Evolutionary conservation across 2,113 vertebrate species (phyloP).

Genomic region (Octodon degus): DNA sequence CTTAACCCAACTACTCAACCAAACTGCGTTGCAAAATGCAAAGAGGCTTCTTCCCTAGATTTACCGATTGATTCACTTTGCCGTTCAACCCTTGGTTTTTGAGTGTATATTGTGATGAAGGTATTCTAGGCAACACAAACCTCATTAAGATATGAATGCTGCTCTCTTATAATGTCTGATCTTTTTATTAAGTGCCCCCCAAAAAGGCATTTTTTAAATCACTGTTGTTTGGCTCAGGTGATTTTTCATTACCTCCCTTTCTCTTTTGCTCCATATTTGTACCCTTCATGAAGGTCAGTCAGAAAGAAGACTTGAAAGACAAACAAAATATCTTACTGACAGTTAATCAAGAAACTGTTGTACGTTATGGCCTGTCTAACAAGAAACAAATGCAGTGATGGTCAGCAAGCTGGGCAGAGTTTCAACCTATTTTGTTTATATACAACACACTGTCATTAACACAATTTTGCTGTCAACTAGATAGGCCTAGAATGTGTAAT

Average conservation of each 20-base stretch:
- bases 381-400: background rate
- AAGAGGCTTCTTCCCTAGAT: background rate
- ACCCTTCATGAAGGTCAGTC: background rate
- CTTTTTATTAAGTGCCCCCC: background rate
- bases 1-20: background rate
- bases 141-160: background rate
- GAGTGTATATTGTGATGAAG: background rate
- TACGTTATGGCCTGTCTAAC: background rate
- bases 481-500: background rate
- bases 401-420: background rate
- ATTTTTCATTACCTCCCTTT: background rate
- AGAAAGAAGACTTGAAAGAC: background rate
- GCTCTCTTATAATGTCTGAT: background rate
- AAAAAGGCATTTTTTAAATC: background rate
- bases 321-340: background rate
- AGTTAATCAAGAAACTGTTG: background rate
- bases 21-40: background rate
- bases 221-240: background rate
- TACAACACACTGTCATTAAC: too few relatives aligned
- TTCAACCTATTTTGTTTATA: background rate
- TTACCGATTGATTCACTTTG: background rate
- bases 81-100: too few relatives aligned
- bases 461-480: background rate
- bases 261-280: background rate
- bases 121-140: background rate